Percentiles rank a stretch among this genome's conserved stretches.
These are phyloP conservation scores for Petromus typicus DNA, from an alignment of 2,113 vertebrate species.

Conservation along the genomic window DNA sequence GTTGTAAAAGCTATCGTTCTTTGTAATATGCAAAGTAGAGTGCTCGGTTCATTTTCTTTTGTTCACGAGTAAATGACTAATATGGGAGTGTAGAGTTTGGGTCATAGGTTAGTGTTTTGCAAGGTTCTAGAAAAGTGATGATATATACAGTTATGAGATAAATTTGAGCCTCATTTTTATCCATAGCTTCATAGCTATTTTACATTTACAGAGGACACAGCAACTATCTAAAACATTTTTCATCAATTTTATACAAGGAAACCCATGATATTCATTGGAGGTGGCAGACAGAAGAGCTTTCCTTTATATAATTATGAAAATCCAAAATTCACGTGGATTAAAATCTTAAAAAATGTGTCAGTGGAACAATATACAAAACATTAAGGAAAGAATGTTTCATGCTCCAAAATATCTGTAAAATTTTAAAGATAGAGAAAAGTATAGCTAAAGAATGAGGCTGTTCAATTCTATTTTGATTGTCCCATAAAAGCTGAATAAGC, in stretches of 20 bases:
- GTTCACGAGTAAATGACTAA: background rate
- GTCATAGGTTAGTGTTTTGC: constrained; percentile 6
- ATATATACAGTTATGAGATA: background rate
- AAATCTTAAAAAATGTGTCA: constrained; percentile 16
- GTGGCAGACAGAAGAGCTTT: background rate
- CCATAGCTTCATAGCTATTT: background rate
- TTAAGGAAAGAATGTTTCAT: constrained; percentile 68
- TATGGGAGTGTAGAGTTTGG: constrained; percentile 27
- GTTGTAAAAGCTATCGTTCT: constrained; percentile 61
- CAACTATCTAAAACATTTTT: background rate
- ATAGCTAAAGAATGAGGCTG: background rate
- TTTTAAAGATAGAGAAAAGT: constrained; percentile 65
- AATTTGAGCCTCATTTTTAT: background rate
- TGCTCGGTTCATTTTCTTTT: constrained; percentile 45
- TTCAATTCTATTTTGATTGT: constrained; percentile 16
- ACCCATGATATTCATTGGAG: background rate
- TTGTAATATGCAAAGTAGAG: background rate
- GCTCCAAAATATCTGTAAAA: constrained; percentile 70
- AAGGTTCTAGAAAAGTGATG: constrained; percentile 29
- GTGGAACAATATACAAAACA: constrained; percentile 46
- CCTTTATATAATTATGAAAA: constrained; percentile 46
- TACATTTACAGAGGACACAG: background rate
- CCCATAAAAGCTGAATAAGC: constrained; percentile 67
- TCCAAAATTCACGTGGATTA: constrained; percentile 13
- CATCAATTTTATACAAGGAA: background rate